Evolutionary conservation across 2,888 invertebrate genomes (phyloP).

Genomic region (Opisthograptis luteolata): DNA sequence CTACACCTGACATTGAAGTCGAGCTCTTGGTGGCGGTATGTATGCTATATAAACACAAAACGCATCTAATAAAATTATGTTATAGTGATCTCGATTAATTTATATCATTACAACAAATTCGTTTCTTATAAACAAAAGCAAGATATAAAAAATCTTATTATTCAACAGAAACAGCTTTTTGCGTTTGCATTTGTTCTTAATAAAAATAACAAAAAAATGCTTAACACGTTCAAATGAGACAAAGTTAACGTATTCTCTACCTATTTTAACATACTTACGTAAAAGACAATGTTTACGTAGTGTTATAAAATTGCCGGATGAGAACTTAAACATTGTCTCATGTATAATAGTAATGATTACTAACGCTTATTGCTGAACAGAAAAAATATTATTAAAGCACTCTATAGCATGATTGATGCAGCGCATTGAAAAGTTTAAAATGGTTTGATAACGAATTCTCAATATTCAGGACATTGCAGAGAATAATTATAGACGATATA

Average conservation of each 20-base stretch:
- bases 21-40: conserved; percentile 64
- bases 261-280: neutral
- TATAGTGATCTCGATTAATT: neutral
- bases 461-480: conserved; percentile 73
- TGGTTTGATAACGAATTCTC: conserved; percentile 52
- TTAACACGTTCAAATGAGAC: conserved; percentile 30
- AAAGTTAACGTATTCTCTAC: conserved; percentile 36
- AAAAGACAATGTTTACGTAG: too few relatives aligned
- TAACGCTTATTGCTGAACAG: conserved; percentile 58
- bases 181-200: conserved; percentile 51
- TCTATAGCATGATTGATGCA: conserved; percentile 30
- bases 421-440: conserved; percentile 7
- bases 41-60: conserved; percentile 47
- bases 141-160: conserved; percentile 23
- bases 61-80: conserved; percentile 14
- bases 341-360: conserved; percentile 33
- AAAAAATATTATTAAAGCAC: conserved; percentile 1
- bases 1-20: conserved; percentile 71
- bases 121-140: conserved; percentile 5
- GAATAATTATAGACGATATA: conserved; percentile 60
- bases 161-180: conserved; percentile 42
- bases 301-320: neutral
- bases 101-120: neutral
- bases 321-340: conserved; percentile 10
- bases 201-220: conserved; percentile 2